Evolutionary conservation across 2,888 invertebrate genomes (phyloP).

Genomic region (Tinea pellionella): DNA sequence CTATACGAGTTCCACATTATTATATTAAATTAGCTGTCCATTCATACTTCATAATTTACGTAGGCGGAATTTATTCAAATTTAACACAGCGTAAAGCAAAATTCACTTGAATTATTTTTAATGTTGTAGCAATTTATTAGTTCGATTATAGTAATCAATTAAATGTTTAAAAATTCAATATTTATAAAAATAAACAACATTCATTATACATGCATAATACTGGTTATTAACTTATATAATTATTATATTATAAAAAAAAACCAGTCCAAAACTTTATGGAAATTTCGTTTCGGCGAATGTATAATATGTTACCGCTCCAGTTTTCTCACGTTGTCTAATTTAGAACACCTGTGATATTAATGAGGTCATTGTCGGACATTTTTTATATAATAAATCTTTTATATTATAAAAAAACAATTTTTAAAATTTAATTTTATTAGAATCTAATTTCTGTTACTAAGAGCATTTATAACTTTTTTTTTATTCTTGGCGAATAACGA

Average conservation of each 20-base stretch:
- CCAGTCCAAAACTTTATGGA: background rate
- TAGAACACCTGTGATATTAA: slow-evolving; percentile 11
- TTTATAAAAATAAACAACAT: too few relatives aligned
- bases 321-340: background rate
- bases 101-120: too few relatives aligned
- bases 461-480: background rate
- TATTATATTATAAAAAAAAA: background rate
- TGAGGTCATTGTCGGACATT: slow-evolving; percentile 10
- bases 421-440: background rate
- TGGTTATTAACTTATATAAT: background rate
- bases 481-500: too few relatives aligned
- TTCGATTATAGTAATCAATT: too few relatives aligned
- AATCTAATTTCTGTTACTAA: background rate
- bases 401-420: background rate
- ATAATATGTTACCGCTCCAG: background rate
- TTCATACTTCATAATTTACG: background rate
- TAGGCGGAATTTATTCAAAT: background rate
- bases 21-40: slow-evolving; percentile 5
- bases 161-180: too few relatives aligned
- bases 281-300: background rate
- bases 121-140: too few relatives aligned
- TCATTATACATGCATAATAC: too few relatives aligned
- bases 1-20: background rate
- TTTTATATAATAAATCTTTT: background rate
- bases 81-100: background rate